Percentiles rank a stretch among this genome's conserved stretches.
phyloP scores from a whole-genome alignment of 2,888 invertebrate species.

The Pemphredon lugubris region DNA sequence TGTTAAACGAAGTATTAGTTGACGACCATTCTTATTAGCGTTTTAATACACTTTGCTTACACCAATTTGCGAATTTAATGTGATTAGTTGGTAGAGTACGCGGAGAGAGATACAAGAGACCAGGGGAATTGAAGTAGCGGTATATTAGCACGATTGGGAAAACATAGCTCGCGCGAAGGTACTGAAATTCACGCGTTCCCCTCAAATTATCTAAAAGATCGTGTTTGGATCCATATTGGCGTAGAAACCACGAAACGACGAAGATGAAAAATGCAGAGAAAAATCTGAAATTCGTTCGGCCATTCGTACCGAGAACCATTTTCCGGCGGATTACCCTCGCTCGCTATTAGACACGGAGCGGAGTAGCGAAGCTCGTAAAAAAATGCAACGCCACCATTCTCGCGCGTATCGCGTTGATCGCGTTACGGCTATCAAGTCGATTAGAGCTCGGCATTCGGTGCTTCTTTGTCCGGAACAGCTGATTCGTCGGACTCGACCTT shows the following conservation, averaged over 20 bases:
- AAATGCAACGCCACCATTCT: constrained; percentile 44
- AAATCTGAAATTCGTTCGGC: constrained; percentile 27
- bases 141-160: too few species aligned
- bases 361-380: constrained; percentile 36
- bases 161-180: too few species aligned
- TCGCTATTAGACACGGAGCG: constrained; percentile 30
- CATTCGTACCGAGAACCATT: constrained; percentile 42
- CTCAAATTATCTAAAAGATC: neutral
- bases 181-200: neutral
- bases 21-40: too few species aligned
- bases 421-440: constrained; percentile 61
- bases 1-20: too few species aligned
- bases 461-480: constrained; percentile 66
- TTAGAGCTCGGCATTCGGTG: constrained; percentile 53
- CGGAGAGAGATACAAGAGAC: too few species aligned
- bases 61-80: too few species aligned
- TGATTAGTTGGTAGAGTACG: too few species aligned
- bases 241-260: neutral
- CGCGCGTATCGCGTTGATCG: constrained; percentile 45
- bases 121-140: too few species aligned
- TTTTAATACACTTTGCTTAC: too few species aligned
- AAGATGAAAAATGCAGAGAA: neutral
- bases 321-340: constrained; percentile 46
- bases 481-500: constrained; percentile 62
- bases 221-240: neutral